Evolutionary conservation across 2,113 vertebrate species (phyloP).

Genomic region (Ictidomys tridecemlineatus): DNA sequence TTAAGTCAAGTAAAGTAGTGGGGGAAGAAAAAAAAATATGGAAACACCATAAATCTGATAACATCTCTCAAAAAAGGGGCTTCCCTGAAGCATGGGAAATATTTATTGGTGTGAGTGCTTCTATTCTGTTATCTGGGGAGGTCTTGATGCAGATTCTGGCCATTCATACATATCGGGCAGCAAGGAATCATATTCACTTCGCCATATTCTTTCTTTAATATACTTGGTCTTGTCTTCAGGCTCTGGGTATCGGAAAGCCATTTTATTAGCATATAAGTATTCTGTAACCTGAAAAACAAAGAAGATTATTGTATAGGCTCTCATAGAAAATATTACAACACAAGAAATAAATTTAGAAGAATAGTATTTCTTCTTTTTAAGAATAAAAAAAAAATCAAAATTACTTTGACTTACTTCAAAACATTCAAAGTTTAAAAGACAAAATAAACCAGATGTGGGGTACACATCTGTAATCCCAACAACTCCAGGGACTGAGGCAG

Average conservation of each 20-base stretch:
- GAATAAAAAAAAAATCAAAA: not conserved
- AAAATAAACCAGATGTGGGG: not conserved
- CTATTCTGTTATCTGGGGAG: conserved; percentile 85
- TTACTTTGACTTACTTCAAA: conserved; percentile 40
- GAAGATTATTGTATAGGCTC: not conserved
- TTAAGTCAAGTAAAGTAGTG: not conserved
- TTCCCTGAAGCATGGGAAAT: conserved; percentile 80
- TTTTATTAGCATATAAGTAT: conserved; percentile 95
- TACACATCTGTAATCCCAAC: too few species aligned
- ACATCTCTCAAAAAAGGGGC: conserved; percentile 35
- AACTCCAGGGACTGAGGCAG: too few species aligned
- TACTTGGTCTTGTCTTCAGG: conserved; percentile 93
- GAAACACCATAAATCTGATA: conserved; percentile 68
- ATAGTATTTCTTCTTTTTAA: not conserved
- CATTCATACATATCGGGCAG: conserved; percentile 96
- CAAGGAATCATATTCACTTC: conserved; percentile 95
- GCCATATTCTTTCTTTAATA: conserved; percentile 93
- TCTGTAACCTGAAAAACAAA: conserved; percentile 91
- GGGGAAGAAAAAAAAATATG: not conserved
- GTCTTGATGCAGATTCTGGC: conserved; percentile 89
- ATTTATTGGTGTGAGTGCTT: not conserved
- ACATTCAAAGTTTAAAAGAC: not conserved
- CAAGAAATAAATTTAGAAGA: not conserved
- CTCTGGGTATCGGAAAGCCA: conserved; percentile 98
- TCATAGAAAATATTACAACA: conserved; percentile 42